Conservation (phyloP, 2,797 vertebrate genomes). For the Myotis planiceps region DNA sequence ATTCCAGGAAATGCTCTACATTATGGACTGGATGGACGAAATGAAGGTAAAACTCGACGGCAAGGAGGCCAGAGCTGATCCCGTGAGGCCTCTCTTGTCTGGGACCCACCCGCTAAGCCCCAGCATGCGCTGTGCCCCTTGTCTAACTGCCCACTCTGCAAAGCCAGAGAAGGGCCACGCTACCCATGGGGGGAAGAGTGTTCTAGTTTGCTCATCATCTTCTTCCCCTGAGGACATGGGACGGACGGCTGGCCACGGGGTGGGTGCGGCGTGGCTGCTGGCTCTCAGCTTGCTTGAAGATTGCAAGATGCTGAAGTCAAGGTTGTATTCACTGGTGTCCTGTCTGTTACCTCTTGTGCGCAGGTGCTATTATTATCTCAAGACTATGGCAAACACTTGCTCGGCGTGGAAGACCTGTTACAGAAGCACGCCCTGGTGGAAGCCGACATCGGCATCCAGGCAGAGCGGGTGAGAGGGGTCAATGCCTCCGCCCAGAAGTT, state of each 20-base stretch:
- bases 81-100: not conserved
- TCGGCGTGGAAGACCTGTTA: constrained; percentile 97
- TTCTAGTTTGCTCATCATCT: not conserved
- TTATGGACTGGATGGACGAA: constrained; percentile 99
- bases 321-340: not conserved
- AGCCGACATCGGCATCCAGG: constrained; percentile 96
- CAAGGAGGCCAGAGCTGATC: not conserved
- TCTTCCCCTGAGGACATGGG: not conserved
- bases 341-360: constrained; percentile 34
- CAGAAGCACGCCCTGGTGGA: constrained; percentile 98
- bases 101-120: not conserved
- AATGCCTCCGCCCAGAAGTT: constrained; percentile 96
- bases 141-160: not conserved
- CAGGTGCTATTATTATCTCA: constrained; percentile 97
- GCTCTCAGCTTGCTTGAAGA: not conserved
- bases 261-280: not conserved
- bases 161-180: not conserved
- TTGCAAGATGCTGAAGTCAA: not conserved
- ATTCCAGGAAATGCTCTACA: constrained; percentile 99
- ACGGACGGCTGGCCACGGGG: too few species aligned
- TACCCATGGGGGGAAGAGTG: not conserved
- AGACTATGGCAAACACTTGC: constrained; percentile 97
- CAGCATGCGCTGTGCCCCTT: not conserved
- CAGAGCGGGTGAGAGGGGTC: constrained; percentile 94
- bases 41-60: constrained; percentile 91